A percentile compares a stretch with the other conserved stretches of the same genome.
Conservation (phyloP, 1,140 invertebrate species). For the Euura saliciscinereae region DNA sequence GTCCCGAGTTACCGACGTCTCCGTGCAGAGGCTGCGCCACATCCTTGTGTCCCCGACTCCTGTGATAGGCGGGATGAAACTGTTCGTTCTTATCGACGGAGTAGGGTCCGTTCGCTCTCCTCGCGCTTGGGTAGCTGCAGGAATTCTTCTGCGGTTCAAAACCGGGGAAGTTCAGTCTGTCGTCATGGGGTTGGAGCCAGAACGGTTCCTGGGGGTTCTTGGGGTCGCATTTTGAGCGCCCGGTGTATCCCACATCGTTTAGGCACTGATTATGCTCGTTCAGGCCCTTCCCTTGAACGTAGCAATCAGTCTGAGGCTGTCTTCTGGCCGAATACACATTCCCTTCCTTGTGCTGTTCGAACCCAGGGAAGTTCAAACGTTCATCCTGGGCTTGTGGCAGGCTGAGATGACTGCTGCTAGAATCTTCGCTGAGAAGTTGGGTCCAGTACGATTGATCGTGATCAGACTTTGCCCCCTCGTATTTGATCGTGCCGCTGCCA, state of each 20-base stretch:
- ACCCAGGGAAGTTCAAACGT: constrained; percentile 30
- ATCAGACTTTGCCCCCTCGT: constrained; percentile 46
- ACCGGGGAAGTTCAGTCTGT: constrained; percentile 37
- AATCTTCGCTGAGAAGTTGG: constrained; percentile 58
- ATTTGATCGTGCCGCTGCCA: constrained; percentile 70
- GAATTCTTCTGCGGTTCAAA: constrained; percentile 41
- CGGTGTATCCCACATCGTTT: constrained; percentile 14
- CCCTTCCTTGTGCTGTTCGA: constrained; percentile 17
- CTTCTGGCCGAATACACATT: constrained; percentile 17
- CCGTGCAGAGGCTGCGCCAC: constrained; percentile 8
- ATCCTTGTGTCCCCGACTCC: constrained; percentile 12
- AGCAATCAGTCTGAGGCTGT: constrained; percentile 17
- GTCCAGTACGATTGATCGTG: constrained; percentile 50
- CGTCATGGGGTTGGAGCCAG: constrained; percentile 32
- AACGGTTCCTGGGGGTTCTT: constrained; percentile 30
- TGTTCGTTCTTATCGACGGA: constrained; percentile 24
- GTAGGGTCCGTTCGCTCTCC: constrained; percentile 35
- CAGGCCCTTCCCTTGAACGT: constrained; percentile 19
- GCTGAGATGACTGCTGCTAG: constrained; percentile 59
- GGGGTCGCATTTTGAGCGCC: constrained; percentile 17
- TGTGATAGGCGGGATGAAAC: constrained; percentile 18
- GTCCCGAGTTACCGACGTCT: constrained; percentile 27
- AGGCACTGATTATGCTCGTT: constrained; percentile 14
- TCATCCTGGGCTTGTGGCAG: constrained; percentile 35
- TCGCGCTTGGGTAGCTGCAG: constrained; percentile 24